These are phyloP conservation scores for Phylloscopus trochiloides DNA, from an alignment of 2,113 vertebrate species.

Conservation along the genomic window DNA sequence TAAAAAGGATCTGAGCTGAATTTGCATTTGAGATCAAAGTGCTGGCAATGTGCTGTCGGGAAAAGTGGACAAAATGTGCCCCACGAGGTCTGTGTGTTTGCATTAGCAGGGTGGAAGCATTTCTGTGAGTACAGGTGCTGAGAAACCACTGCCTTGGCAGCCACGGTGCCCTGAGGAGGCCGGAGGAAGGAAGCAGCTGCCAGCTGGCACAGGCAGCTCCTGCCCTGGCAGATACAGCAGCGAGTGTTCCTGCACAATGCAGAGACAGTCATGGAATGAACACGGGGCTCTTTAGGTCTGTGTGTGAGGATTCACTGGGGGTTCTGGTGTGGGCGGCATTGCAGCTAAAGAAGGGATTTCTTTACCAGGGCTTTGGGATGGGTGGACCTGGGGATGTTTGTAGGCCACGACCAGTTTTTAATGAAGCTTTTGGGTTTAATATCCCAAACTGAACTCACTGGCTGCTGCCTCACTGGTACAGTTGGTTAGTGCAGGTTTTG, in stretches of 20 bases:
- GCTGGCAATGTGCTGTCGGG: neutral
- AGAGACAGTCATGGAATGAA: neutral
- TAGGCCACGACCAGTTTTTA: neutral
- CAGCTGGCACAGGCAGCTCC: neutral
- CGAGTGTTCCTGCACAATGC: neutral
- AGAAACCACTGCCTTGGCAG: slow-evolving; percentile 7
- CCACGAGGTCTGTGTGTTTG: neutral
- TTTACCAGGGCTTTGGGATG: neutral
- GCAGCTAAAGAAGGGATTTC: neutral
- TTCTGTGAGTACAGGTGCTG: slow-evolving; percentile 8
- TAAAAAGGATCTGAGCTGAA: neutral
- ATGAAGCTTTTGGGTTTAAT: neutral
- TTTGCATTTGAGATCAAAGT: neutral
- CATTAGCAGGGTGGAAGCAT: neutral
- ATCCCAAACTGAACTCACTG: accelerated
- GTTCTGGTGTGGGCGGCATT: neutral
- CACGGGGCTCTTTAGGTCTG: neutral
- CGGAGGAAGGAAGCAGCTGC: neutral
- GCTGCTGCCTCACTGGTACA: neutral
- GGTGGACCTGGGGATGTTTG: neutral
- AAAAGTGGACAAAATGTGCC: neutral
- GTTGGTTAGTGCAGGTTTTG: neutral
- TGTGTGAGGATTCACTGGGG: neutral
- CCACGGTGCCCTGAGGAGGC: neutral
- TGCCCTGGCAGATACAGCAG: neutral